Evolutionary conservation across 2,797 vertebrate species (phyloP).

Genomic region (Gouania willdenowi): DNA sequence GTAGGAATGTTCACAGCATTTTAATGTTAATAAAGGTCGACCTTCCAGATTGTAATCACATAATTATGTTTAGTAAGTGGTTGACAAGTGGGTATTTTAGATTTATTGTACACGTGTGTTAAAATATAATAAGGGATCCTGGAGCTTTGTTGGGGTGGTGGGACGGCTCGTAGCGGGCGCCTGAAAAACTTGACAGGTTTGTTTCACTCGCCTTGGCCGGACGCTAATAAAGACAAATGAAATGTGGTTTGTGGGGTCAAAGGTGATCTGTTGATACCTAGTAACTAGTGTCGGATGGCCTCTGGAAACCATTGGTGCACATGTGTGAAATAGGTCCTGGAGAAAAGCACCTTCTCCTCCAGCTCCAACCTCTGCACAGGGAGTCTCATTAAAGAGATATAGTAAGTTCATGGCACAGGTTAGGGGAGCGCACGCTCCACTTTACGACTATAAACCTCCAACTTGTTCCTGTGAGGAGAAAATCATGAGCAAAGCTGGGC

Average conservation of each 20-base stretch:
- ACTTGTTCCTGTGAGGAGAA: constrained; percentile 34
- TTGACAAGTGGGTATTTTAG: no score
- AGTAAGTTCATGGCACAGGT: constrained; percentile 46
- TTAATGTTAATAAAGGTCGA: no score
- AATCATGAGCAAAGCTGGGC: constrained; percentile 42
- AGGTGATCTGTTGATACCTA: constrained; percentile 25
- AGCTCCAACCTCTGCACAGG: constrained; percentile 36
- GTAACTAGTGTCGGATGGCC: constrained; percentile 12
- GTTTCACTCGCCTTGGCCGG: no score
- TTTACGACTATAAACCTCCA: constrained; percentile 55
- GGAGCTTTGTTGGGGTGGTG: no score
- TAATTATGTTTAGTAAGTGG: no score
- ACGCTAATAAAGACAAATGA: constrained; percentile 27
- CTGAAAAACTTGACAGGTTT: no score
- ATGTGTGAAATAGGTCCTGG: constrained; percentile 22
- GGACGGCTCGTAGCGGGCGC: no score
- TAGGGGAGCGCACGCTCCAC: constrained; percentile 42
- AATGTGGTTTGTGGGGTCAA: constrained; percentile 20
- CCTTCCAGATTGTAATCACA: no score
- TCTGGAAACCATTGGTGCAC: constrained; percentile 2
- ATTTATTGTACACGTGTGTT: no score
- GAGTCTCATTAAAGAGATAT: constrained; percentile 59
- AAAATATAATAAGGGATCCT: no score
- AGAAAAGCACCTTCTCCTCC: constrained; percentile 43
- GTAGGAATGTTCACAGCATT: no score